These are phyloP conservation scores for Batillaria attramentaria DNA, from an alignment of 1,140 invertebrate genomes.

Conservation along the genomic window DNA sequence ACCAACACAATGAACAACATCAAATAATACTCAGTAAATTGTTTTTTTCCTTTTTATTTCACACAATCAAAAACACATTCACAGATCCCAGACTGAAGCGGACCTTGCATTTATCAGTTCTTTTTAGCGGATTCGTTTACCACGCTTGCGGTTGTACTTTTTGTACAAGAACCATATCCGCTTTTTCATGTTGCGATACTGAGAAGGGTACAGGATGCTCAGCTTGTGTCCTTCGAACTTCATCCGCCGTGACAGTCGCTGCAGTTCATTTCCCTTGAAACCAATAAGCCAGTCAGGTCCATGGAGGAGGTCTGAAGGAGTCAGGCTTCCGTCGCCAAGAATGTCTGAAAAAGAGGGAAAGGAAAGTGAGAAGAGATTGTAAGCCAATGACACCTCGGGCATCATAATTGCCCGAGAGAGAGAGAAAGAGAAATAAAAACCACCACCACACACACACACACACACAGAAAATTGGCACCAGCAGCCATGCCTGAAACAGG, in stretches of 20 bases:
- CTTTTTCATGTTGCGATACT: slow-evolving; percentile 52
- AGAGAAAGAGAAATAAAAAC: neutral
- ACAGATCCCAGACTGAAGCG: no score
- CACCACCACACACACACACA: no score
- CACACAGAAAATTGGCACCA: no score
- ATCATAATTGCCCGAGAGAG: neutral
- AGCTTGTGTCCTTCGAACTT: slow-evolving; percentile 55
- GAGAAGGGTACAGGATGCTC: slow-evolving; percentile 48
- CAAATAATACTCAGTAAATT: no score
- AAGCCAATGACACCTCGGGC: neutral
- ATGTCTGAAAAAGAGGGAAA: slow-evolving; percentile 77
- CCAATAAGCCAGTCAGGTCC: slow-evolving; percentile 90
- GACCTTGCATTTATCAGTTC: no score
- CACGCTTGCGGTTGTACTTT: slow-evolving; percentile 54
- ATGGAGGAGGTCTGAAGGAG: slow-evolving; percentile 86
- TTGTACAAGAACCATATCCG: slow-evolving; percentile 58
- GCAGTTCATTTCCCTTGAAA: slow-evolving; percentile 85
- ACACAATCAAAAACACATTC: no score
- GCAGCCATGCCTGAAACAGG: no score
- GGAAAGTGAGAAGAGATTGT: neutral
- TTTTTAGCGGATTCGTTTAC: slow-evolving; percentile 21
- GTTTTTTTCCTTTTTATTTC: no score
- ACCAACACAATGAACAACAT: no score
- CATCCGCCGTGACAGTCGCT: slow-evolving; percentile 57
- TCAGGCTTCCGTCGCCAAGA: slow-evolving; percentile 84